These are phyloP conservation scores for Eretmochelys imbricata DNA, from an alignment of 2,113 vertebrate species.

Conservation along the genomic window DNA sequence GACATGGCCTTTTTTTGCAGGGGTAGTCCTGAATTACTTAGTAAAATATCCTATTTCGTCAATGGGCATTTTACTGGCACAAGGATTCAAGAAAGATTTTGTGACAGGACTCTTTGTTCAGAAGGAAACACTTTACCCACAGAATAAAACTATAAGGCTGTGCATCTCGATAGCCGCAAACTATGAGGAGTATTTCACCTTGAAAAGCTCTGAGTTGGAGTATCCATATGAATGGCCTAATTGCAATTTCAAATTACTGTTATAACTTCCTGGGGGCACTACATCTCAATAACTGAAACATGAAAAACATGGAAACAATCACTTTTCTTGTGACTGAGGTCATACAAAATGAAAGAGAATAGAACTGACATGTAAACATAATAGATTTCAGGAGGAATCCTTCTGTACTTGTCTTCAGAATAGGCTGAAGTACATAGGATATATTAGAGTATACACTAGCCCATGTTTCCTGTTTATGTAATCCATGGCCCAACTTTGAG, in stretches of 20 bases:
- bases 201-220: not conserved
- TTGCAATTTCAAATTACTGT: not conserved
- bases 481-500: not conserved
- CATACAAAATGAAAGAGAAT: not conserved
- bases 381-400: not conserved
- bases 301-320: not conserved
- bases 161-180: not conserved
- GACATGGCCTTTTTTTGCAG: not conserved
- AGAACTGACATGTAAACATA: not conserved
- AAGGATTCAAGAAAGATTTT: not conserved
- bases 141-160: not conserved
- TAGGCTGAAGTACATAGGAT: not conserved
- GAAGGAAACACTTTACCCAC: not conserved
- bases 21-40: not conserved
- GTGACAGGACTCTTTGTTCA: not conserved
- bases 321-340: not conserved
- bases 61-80: not conserved
- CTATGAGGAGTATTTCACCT: not conserved
- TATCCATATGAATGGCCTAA: not conserved
- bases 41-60: not conserved
- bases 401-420: not conserved
- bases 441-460: not conserved
- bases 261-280: not conserved
- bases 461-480: not conserved
- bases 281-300: not conserved